Base-by-base conservation (phyloP, 1,140 invertebrate species). In the Aporrectodea caliginosa region DNA sequence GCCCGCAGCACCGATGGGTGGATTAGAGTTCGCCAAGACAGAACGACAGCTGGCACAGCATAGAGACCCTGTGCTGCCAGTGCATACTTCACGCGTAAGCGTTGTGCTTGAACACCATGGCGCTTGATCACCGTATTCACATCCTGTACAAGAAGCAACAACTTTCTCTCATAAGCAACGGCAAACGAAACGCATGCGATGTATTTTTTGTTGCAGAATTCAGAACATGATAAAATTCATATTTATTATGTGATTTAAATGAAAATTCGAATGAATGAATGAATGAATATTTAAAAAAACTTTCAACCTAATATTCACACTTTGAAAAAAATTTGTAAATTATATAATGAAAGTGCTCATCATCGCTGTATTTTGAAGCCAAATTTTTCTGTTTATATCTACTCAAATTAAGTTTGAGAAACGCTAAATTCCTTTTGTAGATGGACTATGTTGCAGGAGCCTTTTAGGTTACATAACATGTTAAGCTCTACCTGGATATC, bases 41-140 rank as follows among this genome's bases (percentile, higher is more conserved):
- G 2, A 12, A 27, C 31, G 6, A 27, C 70, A 72, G 14, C n/a
- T 72, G 32, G 70, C 70, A 27, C 70, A 72, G 70, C 70, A 72
- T 27, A 6, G 70, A 6, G 2, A 14, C 6, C n/a, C 70, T 6
- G 70, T 72, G 27, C 6, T 12, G 32, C 2, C 14, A 27, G 2
- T 32, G 32, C 31, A 72, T 14, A 6, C 2, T 32, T 72, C 70
- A 2, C 27, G 2, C 14, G 70, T 12, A 27, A 29, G n/a, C 70
- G 32, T n/a, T 12, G 70, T 72, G 6, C 2, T 32, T 2, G 2
- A 12, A n/a, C 31, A 27, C 70, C 31, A 29, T n/a, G n/a, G 70
- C 70, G 43, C 43, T 22, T 27, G n/a, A n/a, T 72, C 70, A 29
- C 70, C 70, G 27, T 72, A 72, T 27, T 72, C 70, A 27, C 70